phyloP scores from a whole-genome alignment of 2,888 invertebrate genomes.

The Drosophila putrida region DNA sequence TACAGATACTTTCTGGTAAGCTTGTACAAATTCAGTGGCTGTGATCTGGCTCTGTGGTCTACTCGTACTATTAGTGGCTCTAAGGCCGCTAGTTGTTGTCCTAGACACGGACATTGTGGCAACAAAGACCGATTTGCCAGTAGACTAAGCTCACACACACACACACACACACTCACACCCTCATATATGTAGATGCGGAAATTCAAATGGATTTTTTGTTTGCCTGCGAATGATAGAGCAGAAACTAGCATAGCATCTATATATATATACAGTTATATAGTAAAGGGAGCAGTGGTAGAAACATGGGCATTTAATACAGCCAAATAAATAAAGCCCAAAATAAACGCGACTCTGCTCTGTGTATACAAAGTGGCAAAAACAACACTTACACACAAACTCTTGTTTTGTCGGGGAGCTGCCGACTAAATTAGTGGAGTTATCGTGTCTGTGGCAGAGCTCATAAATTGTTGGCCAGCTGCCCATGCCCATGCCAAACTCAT shows the following conservation, averaged over 20 bases:
- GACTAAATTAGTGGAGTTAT: slow-evolving; percentile 74
- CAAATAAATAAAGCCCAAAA: slow-evolving; percentile 74
- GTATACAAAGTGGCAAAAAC: slow-evolving; percentile 57
- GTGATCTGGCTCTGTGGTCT: slow-evolving; percentile 18
- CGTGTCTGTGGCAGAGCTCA: slow-evolving; percentile 57
- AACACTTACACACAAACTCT: slow-evolving; percentile 22
- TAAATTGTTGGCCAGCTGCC: slow-evolving; percentile 53
- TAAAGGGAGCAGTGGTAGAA: neutral
- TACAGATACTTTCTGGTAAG: slow-evolving; percentile 8
- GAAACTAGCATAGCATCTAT: slow-evolving; percentile 10
- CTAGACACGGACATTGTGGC: slow-evolving; percentile 42
- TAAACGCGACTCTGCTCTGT: slow-evolving; percentile 46
- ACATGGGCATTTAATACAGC: slow-evolving; percentile 71
- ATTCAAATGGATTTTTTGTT: slow-evolving; percentile 58
- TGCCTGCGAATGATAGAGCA: slow-evolving; percentile 52
- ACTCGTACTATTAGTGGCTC: slow-evolving; percentile 36
- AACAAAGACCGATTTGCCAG: slow-evolving; percentile 19
- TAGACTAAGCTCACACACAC: slow-evolving; percentile 6
- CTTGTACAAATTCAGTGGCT: slow-evolving; percentile 22
- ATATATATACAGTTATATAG: too few species aligned
- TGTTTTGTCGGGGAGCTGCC: slow-evolving; percentile 11
- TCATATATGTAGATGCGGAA: slow-evolving; percentile 27
- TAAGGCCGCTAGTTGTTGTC: slow-evolving; percentile 43
- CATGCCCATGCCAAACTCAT: slow-evolving; percentile 12
- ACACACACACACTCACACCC: slow-evolving; percentile 13